phyloP scores from a whole-genome alignment of 2,797 vertebrate species.

The Rhynchonycteris naso region DNA sequence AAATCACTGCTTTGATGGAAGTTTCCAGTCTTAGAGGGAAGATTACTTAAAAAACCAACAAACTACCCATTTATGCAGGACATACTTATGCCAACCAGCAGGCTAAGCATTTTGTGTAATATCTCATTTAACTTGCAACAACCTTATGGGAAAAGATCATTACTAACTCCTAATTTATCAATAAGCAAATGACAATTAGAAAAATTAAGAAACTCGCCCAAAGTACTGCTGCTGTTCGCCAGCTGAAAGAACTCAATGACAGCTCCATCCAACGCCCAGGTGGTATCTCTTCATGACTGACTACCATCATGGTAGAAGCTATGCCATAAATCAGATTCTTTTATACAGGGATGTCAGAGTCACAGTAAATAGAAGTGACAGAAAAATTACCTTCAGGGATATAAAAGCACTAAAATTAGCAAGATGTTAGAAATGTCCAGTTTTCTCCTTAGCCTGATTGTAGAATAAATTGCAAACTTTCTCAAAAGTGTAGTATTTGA shows the following conservation, averaged over 20 bases:
- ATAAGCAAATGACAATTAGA: slow-evolving; percentile 15
- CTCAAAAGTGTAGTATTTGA: slow-evolving; percentile 54
- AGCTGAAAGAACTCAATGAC: background rate
- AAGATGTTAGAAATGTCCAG: background rate
- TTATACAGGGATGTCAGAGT: background rate
- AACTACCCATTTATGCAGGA: background rate
- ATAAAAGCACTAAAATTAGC: background rate
- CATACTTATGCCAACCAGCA: background rate
- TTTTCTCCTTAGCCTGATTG: slow-evolving; percentile 1
- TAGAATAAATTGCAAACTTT: slow-evolving; percentile 49
- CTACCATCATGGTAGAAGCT: background rate
- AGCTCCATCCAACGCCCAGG: background rate
- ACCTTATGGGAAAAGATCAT: background rate
- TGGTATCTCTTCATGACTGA: background rate
- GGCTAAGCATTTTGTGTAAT: background rate
- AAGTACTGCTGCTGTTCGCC: background rate
- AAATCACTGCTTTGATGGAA: background rate
- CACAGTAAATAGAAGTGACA: background rate
- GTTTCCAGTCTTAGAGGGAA: background rate
- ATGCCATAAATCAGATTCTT: background rate
- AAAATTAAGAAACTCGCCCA: slow-evolving; percentile 10
- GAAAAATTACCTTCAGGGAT: background rate
- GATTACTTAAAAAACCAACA: background rate
- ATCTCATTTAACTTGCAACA: slow-evolving; percentile 9
- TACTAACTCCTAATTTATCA: slow-evolving; percentile 23